Evolutionary conservation across 1,140 invertebrate species (phyloP), one percentile per base, ranked within the genome.

Genomic region (Heliconius nattereri): DNA sequence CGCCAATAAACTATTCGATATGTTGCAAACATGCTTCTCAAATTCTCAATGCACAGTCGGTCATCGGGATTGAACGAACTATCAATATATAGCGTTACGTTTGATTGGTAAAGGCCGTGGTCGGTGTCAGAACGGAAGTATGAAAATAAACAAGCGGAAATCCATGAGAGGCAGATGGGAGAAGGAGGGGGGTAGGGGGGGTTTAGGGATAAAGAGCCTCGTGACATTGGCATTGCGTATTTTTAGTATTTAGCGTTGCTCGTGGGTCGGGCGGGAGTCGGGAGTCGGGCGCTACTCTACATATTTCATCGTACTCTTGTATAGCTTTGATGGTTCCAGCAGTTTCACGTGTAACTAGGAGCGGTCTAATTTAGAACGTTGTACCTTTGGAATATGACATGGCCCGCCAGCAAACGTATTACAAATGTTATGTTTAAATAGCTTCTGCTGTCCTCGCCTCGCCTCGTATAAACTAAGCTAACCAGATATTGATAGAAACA

Each of bases 171-270:
- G 11, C 9, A 13, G 29, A 16, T 16, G 13, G 23, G 13, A 3
- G 60, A 3, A 8, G 60, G 60, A 6, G 26, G 60, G 6, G 57
- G 11, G 57, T n/a, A 0, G 8, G 54, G 11, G n/a, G 8, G 7
- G n/a, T n/a, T 54, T 35, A 35, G 16, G 52, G 20, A 54, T 7
- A 9, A 54, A 23, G 7, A 23, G 32, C 8, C 75, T 19, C 71
- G 71, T 78, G 71, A 79, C 70, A 77, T 79, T 81, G 78, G 80
- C 80, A 77, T 73, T 81, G 81, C 76, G n/a, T 82, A 78, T 78
- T 54, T 57, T 74, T 79, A 73, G 73, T 73, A 71, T 35, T 57
- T 54, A 37, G 52, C 76, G 70, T 19, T 3, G 77, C 71, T 37
- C 71, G 52, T 16, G 35, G 52, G 45, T 32, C 45, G 32, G 1